These are phyloP conservation scores for Euura lappo DNA, from an alignment of 1,140 invertebrate genomes.

Conservation along the genomic window DNA sequence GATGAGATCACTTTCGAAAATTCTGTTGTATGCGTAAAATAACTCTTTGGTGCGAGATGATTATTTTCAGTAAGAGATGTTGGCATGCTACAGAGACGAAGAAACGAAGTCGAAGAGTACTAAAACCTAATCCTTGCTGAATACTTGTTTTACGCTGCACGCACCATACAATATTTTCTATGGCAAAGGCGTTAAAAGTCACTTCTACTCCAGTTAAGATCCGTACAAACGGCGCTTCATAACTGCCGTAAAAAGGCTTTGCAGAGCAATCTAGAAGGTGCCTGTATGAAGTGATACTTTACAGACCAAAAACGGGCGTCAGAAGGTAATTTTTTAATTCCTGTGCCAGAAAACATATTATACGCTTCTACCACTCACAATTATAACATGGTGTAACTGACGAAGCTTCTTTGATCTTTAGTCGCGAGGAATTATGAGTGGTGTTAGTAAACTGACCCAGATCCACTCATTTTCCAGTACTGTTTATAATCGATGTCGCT, in stretches of 20 bases:
- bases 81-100: neutral
- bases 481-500: no score
- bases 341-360: neutral
- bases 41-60: neutral
- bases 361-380: neutral
- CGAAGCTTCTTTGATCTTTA: neutral
- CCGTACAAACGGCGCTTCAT: neutral
- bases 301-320: no score
- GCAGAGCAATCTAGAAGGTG: neutral
- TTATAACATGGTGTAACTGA: neutral
- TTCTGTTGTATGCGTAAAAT: no score
- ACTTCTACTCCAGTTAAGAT: neutral
- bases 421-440: no score
- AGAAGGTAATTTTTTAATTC: no score
- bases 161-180: no score
- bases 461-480: no score
- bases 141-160: neutral
- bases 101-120: neutral
- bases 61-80: neutral
- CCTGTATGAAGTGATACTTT: neutral
- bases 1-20: no score
- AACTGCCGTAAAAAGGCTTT: no score
- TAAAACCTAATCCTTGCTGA: neutral
- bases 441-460: no score
- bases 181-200: neutral